Percentiles rank a stretch among this genome's conserved stretches.
Evolutionary conservation across 2,888 invertebrate species (phyloP).

Genomic region (Pterobdella sp.): DNA sequence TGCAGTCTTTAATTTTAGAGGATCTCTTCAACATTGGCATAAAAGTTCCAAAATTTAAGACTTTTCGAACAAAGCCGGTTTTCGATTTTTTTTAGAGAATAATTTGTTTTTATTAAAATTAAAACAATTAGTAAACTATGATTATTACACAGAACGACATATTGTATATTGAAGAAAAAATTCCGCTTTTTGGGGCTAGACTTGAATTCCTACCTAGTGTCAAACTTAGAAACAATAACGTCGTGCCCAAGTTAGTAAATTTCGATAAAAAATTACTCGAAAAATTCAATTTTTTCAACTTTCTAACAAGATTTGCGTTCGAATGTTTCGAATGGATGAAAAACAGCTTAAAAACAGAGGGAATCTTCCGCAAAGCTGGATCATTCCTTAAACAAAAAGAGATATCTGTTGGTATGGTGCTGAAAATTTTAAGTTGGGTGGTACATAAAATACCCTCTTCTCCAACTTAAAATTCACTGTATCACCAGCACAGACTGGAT

Average conservation of each 20-base stretch:
- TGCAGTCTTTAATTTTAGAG: not conserved
- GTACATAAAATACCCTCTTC: too few species aligned
- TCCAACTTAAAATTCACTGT: not conserved
- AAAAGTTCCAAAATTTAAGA: slow-evolving; percentile 5
- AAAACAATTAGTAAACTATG: not conserved
- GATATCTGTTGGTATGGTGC: slow-evolving; percentile 64
- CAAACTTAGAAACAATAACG: not conserved
- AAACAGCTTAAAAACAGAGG: slow-evolving; percentile 66
- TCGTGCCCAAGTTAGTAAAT: not conserved
- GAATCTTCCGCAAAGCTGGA: slow-evolving; percentile 82
- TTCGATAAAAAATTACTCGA: not conserved
- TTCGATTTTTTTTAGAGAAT: not conserved
- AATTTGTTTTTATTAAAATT: not conserved
- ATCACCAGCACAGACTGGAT: not conserved
- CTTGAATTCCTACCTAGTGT: not conserved
- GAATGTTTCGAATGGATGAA: slow-evolving; percentile 44
- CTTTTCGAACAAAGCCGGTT: not conserved
- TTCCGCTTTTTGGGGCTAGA: not conserved
- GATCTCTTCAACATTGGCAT: not conserved
- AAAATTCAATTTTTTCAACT: not conserved
- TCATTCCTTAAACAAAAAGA: slow-evolving; percentile 73
- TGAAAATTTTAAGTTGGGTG: not conserved
- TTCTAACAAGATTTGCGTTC: slow-evolving; percentile 39
- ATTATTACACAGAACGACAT: not conserved
- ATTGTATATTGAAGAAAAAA: not conserved